Percentiles rank a stretch among this genome's conserved stretches.
These are phyloP conservation scores for Saxidomus purpurata DNA, from an alignment of 1,140 invertebrate genomes.

Conservation along the genomic window DNA sequence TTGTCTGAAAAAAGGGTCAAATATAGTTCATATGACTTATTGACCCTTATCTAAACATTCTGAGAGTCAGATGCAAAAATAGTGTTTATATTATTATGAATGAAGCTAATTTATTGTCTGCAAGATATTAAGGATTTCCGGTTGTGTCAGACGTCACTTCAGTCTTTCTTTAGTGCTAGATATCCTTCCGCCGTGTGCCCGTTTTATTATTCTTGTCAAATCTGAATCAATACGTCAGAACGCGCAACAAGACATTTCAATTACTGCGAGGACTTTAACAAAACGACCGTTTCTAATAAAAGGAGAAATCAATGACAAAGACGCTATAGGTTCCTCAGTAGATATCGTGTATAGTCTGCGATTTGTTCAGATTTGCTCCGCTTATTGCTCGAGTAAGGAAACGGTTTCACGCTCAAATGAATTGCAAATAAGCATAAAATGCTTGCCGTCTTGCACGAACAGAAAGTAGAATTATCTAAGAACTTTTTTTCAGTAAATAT, in stretches of 20 bases:
- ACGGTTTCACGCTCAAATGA: neutral
- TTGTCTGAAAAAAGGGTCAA: neutral
- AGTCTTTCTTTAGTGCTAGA: neutral
- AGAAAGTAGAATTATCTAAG: no score
- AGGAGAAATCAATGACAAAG: constrained; percentile 10
- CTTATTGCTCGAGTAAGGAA: neutral
- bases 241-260: constrained; percentile 32
- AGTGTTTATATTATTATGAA: neutral
- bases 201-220: constrained; percentile 27
- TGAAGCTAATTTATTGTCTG: neutral
- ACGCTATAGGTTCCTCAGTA: neutral
- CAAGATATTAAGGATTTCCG: constrained; percentile 5
- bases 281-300: constrained; percentile 41
- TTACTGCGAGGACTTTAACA: constrained; percentile 25
- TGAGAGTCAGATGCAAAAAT: neutral
- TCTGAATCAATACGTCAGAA: constrained; percentile 28
- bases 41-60: neutral
- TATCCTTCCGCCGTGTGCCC: constrained; percentile 15
- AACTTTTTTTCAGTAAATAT: no score
- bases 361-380: neutral
- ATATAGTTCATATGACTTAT: neutral
- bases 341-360: neutral
- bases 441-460: neutral
- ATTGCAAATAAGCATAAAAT: neutral
- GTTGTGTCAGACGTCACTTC: neutral